Conservation (phyloP, 2,113 vertebrate genomes). For the Psilopsiagon aurifrons region DNA sequence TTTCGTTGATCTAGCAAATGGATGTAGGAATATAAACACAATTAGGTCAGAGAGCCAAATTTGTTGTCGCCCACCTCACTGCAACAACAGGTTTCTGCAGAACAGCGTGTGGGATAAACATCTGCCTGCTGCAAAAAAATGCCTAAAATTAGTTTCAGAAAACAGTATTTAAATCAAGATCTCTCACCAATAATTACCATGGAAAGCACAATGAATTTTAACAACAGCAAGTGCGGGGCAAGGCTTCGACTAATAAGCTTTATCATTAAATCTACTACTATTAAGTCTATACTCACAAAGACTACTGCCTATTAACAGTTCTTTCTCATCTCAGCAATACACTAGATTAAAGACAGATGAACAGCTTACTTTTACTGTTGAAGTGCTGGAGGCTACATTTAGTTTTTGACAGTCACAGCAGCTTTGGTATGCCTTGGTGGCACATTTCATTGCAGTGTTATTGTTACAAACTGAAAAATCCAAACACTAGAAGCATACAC, state of each 20-base stretch:
- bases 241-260: slow-evolving; percentile 8
- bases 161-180: neutral
- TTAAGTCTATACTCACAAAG: neutral
- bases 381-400: neutral
- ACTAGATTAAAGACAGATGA: neutral
- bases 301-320: neutral
- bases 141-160: neutral
- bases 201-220: neutral
- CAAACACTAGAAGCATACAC: neutral
- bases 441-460: neutral
- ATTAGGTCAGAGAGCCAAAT: neutral
- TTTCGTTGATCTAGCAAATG: neutral
- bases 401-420: neutral
- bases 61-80: neutral
- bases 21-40: neutral
- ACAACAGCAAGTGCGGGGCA: neutral
- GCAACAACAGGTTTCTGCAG: neutral
- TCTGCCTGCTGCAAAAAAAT: neutral
- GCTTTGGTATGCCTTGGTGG: neutral
- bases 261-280: slow-evolving; percentile 5
- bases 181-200: neutral
- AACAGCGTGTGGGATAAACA: neutral
- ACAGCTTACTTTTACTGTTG: neutral
- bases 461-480: neutral
- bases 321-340: neutral